Evolutionary conservation across 2,888 invertebrate genomes (phyloP), one percentile per base, ranked within the genome.

Genomic region (Galeopsomyia nigrocyanea): DNA sequence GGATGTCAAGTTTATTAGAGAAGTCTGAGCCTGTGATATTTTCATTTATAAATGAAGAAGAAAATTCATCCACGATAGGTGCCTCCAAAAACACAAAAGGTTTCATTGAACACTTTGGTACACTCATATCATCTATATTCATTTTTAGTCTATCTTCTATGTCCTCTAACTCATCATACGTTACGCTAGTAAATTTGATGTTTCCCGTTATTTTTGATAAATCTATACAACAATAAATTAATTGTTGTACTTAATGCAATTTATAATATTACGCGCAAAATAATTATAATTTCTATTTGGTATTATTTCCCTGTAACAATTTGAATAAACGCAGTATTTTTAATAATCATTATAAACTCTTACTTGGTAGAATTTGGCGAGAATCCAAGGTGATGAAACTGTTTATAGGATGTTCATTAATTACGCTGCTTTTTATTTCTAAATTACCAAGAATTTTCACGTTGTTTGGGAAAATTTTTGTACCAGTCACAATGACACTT

Each of bases 321-420:
- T 39, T 13, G 7, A 39, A 13, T 10, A 7, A 39, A 39, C 13
- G 10, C 39, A 5, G 39, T 39, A 39, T 9, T 39, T 39, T 13
- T 10, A 39, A 1, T 53, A 53, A 7, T 21, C 5, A 53, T 53
- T 1, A 51, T 51, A 19, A 19, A 17, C n/a, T 19, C 63, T 76
- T 77, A 83, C 83, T 77, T 5, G 80, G 78, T 0, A 91, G 79
- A 0, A 81, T 77, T 82, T 91, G 90, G 1, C 86, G 82, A 0
- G 88, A 88, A 62, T 89, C 86, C 73, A 84, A 83, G 2, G 89
- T 89, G 0, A 90, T 80, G 73, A 90, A 88, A 3, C 87, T 82
- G 0, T 87, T 79, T 0, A 90, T 74, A 0, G 83, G 77, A 68
- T 88, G 87, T 16, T 85, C 83, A 77, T 88, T 90, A 0, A 91